Evolutionary conservation across 1,140 invertebrate genomes (phyloP).

Genomic region (Pollicipes pollicipes): DNA sequence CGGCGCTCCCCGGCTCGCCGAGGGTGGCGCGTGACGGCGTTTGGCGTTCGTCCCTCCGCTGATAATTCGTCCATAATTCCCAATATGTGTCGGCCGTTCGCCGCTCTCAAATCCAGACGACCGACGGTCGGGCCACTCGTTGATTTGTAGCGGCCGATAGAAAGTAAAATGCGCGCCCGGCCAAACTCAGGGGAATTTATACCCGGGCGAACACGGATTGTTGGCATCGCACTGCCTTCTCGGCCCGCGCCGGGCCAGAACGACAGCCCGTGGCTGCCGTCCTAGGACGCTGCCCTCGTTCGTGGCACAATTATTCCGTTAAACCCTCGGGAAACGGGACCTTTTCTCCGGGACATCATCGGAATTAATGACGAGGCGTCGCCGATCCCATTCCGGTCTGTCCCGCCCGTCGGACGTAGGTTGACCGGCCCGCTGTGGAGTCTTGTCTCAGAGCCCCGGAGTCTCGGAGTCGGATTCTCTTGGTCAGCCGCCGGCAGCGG

Average conservation of each 20-base stretch:
- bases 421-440: too few species aligned
- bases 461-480: too few species aligned
- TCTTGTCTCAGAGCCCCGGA: too few species aligned
- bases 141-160: neutral
- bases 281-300: neutral
- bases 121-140: neutral
- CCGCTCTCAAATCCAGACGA: too few species aligned
- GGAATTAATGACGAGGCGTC: neutral
- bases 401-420: too few species aligned
- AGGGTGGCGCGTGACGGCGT: neutral
- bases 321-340: neutral
- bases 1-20: too few species aligned
- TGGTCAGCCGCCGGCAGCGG: too few species aligned
- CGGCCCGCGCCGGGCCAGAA: too few species aligned
- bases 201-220: neutral
- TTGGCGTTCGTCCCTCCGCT: neutral
- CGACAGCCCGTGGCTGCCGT: too few species aligned
- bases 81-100: neutral
- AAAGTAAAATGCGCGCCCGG: neutral
- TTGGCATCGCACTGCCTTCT: neutral
- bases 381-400: too few species aligned
- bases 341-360: neutral
- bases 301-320: neutral
- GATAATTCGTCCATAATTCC: neutral
- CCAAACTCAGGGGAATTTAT: neutral